Base-by-base conservation (phyloP, 2,797 vertebrate species). In the Myotis pilosus region DNA sequence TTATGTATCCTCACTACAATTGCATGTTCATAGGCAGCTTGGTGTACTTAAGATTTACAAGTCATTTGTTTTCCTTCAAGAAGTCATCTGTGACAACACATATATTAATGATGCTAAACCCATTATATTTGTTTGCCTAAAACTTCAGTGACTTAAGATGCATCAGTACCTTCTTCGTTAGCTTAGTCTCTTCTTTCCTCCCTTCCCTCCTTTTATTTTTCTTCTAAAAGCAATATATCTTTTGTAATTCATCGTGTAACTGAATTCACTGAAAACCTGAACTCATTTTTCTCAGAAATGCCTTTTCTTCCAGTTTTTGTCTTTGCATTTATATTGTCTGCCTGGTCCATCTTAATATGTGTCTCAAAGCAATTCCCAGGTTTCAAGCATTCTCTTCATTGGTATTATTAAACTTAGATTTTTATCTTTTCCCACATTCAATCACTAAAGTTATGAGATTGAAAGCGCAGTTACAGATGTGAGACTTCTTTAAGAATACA, bases 1-100 rank as follows among this genome's bases (percentile, higher is more conserved):
- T 92, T 64, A 85, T 92, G 36, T 49, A 55, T 69, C 87, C 36
- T 92, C 90, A 23, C 78, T 64, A 80, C 75, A 72, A 47, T 74
- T 88, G 64, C 36, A 7, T 80, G 71, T 36, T 96, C 72, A 89
- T 57, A 57, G 94, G 81, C 87, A 92, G 94, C 90, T 85, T 68
- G 55, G 17, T 93, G 78, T 95, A n/a, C 76, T 97, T 97, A 75
- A 89, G 76, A 97, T 95, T 87, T 97, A 94, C 49, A 97, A 93
- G 75, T 47, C 53, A 33, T 81, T 75, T 95, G 68, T 95, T 96
- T 92, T 69, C 51, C 78, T 91, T 80, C 72, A 71, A 55, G 94
- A 92, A 96, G 80, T 80, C 17, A 12, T 95, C 80, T 95, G 81
- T 83, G 68, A 76, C 1, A 38, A 90, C 60, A 51, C n/a, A 36